Conservation (phyloP, 2,888 invertebrate species). For the Lithophane socia region DNA sequence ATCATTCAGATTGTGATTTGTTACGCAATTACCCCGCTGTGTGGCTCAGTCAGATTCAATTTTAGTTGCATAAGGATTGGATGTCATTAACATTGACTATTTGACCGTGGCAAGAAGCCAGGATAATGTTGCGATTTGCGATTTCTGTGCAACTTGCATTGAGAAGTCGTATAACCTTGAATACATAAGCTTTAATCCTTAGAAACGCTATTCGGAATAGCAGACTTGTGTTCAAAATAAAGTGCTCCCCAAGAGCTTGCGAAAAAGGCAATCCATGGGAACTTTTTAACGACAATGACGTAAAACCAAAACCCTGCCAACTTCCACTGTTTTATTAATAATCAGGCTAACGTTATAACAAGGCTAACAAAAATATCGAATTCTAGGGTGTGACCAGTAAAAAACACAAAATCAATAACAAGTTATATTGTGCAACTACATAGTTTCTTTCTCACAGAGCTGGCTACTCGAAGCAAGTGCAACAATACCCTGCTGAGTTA, state of each 20-base stretch:
- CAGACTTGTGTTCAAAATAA: not conserved
- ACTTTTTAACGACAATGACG: not conserved
- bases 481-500: constrained; percentile 53
- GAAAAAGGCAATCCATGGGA: not conserved
- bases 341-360: not conserved
- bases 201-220: not conserved
- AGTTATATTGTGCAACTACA: constrained; percentile 39
- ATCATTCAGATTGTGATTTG: too few relatives aligned
- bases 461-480: constrained; percentile 27
- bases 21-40: too few relatives aligned
- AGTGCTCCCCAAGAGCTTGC: not conserved
- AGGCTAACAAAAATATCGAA: constrained; percentile 6
- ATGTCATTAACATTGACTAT: constrained; percentile 39
- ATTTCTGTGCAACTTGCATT: constrained; percentile 30
- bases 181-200: not conserved
- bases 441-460: constrained; percentile 30
- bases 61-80: not conserved
- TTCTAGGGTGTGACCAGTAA: constrained; percentile 7
- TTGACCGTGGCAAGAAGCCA: constrained; percentile 41
- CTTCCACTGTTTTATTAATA: not conserved
- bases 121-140: constrained; percentile 10
- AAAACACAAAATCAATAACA: constrained; percentile 10
- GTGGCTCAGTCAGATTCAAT: not conserved
- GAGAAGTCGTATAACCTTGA: not conserved
- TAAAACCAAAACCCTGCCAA: not conserved